Base-by-base conservation (phyloP, 2,888 invertebrate species). In the Lymantria dispar region DNA sequence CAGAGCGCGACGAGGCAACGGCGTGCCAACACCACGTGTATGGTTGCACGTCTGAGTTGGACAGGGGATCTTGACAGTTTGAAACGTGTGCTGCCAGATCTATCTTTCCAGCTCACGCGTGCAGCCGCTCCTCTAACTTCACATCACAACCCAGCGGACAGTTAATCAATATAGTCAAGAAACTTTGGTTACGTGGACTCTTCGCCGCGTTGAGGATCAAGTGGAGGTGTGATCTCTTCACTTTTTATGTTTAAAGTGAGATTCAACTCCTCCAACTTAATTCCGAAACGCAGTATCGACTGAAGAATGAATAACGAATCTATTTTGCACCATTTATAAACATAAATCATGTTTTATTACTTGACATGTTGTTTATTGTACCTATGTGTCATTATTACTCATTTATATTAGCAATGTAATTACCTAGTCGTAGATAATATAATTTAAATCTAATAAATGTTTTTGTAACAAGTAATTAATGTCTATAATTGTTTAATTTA, bases 181-280 rank as follows among this genome's bases (percentile, higher is more conserved):
- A 7, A 38, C 22, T 13, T 31, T 8, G 43, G 48, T 46, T 50
- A n/a, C 38, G 38, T 13, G n/a, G n/a, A 11, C 3, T 38, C 7
- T 45, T 15, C 50, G 47, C 46, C 61, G 90, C 89, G 86, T 80
- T 63, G 79, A 78, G 87, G 88, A 84, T 85, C 84, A 92, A 92
- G 92, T 92, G 92, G 92, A 92, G 92, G 92, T 91, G 91, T 92
- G 92, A 92, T 92, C 92, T 92, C 92, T 92, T 92, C 92, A 92
- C 92, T 92, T 92, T 92, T 88, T 85, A 75, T 81, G 72, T 63
- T 80, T 89, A 90, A 92, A 92, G 92, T 92, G 92, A 92, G 92
- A 92, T 92, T 92, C 92, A 92, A 92, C 92, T 92, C 92, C 92
- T 92, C 92, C 92, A 92, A 91, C 91, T 92, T 92, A 92, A 91